phyloP scores from a whole-genome alignment of 2,888 invertebrate species.

The Pandemis corylana region DNA sequence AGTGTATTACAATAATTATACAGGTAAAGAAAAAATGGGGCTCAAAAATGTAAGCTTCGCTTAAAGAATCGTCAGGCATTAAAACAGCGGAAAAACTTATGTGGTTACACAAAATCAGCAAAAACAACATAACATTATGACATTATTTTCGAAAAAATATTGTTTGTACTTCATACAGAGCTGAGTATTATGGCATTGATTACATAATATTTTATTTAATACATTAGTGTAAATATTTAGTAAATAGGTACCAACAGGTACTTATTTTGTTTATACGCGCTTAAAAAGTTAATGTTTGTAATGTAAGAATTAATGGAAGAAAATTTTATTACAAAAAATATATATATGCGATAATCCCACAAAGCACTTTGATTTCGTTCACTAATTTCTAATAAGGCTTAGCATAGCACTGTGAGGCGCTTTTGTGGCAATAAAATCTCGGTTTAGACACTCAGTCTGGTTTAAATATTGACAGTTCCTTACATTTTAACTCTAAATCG shows the following conservation, averaged over 20 bases:
- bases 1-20: background rate
- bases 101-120: background rate
- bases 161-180: slow-evolving; percentile 24
- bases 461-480: no score
- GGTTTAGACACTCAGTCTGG: no score
- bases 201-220: slow-evolving; percentile 7
- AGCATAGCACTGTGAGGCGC: no score
- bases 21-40: background rate
- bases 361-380: no score
- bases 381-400: no score
- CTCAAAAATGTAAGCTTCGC: slow-evolving; percentile 1
- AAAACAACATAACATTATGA: slow-evolving; percentile 11
- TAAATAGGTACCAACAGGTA: slow-evolving; percentile 2
- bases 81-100: background rate
- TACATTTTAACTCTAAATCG: no score
- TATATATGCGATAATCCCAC: background rate
- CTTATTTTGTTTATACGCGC: background rate
- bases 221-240: background rate
- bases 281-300: background rate
- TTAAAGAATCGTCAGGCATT: background rate
- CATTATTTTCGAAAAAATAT: background rate
- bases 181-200: slow-evolving; percentile 19
- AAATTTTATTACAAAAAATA: background rate
- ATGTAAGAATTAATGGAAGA: background rate
- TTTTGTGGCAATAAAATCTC: no score